Base-by-base conservation (phyloP, 2,888 invertebrate genomes). In the Erebia epiphron region DNA sequence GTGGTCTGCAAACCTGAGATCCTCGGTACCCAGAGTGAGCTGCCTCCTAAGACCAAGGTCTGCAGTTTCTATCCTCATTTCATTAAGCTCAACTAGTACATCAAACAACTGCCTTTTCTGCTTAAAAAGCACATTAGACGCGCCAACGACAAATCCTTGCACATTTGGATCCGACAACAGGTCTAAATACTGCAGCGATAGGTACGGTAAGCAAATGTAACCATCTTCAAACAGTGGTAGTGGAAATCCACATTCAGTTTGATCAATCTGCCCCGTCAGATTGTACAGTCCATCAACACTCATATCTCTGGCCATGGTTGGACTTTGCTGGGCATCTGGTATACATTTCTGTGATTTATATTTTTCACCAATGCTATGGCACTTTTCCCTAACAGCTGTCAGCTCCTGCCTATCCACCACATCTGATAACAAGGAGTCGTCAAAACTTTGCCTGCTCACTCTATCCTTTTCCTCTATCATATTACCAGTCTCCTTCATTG, bases 101-200 rank as follows among this genome's bases (percentile, higher is more conserved):
- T 99, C 99, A 74, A 98, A 97, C 65, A 99, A 90, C 81, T 98
- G 97, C 74, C 97, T 95, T 83, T 98, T 98, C 86, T 99, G 99
- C 85, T 98, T 98, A 86, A 99, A 99, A 52, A 99, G 93, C n/a
- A 98, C 97, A 93, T 99, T 99, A 16, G 99, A 99, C n/a, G 99
- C 99, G 54, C 99, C 99, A 71, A 99, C 97, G 60, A 98, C 94
- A 88, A 97, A 97, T 43, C 97, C 97, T 74, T 96, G 93, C 9
- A 99, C 98, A 78, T 97, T 97, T 4, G 97, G 95, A 87, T 99
- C 98, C 65, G 96, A 96, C 68, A 99, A 90, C 70, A 98, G 92
- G 91, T 99, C 99, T 92, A 99, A 95, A 86, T 98, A 99, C 77
- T 99, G 98, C 76, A 99, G 93, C 3, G 98, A 98, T 75, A 99